Percentiles rank a stretch among this genome's conserved stretches.
phyloP scores from a whole-genome alignment of 1,140 invertebrate species.

The Watersipora subatra region DNA sequence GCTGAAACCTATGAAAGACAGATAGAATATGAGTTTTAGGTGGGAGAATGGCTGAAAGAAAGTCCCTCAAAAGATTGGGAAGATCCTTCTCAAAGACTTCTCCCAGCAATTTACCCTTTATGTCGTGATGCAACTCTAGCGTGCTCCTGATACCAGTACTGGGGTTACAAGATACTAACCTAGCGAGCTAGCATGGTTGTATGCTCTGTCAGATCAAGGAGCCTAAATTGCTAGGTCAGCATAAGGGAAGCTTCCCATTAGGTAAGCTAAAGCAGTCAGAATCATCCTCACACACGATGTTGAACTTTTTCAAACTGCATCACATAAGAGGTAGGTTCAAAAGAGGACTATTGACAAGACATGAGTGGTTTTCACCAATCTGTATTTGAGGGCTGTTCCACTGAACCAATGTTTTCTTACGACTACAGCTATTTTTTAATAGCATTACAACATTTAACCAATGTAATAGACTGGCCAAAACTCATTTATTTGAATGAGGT shows the following conservation, averaged over 20 bases:
- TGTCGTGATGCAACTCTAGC: neutral
- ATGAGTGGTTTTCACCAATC: slow-evolving; percentile 4
- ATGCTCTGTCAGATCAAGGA: neutral
- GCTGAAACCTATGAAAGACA: neutral
- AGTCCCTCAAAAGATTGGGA: neutral
- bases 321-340: neutral
- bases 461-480: neutral
- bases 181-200: neutral
- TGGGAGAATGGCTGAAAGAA: neutral
- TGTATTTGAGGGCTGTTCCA: slow-evolving; percentile 1
- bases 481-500: neutral
- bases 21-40: slow-evolving; percentile 5
- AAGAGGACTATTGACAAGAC: slow-evolving; percentile 4
- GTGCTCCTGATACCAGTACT: neutral
- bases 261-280: neutral
- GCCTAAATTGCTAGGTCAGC: neutral
- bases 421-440: neutral
- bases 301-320: neutral
- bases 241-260: neutral
- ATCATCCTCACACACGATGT: neutral
- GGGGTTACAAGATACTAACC: neutral
- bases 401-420: neutral
- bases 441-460: neutral
- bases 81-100: neutral
- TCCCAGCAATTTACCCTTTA: neutral